phyloP scores from a whole-genome alignment of 2,888 invertebrate genomes.

The Arrhopalites spinosus region DNA sequence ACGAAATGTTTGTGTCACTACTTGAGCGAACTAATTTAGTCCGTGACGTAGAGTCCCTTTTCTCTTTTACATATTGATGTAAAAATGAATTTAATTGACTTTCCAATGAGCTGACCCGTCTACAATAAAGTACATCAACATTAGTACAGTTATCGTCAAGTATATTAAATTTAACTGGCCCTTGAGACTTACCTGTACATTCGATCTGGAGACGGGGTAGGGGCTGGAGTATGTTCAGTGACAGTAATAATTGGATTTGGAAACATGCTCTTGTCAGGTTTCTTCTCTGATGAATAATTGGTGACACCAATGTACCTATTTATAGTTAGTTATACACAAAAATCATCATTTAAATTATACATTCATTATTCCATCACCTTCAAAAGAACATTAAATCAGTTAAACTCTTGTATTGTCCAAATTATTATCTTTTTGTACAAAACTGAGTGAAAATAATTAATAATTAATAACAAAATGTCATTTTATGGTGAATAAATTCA shows the following conservation, averaged over 20 bases:
- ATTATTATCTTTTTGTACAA: too few relatives aligned
- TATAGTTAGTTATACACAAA: too few relatives aligned
- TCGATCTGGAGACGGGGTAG: constrained; percentile 79
- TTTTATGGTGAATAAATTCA: too few relatives aligned
- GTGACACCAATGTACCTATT: constrained; percentile 75
- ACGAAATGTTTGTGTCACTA: constrained; percentile 90
- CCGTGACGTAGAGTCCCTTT: constrained; percentile 63
- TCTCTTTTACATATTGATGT: constrained; percentile 61
- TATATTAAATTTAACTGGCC: not conserved
- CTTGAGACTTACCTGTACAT: constrained; percentile 49
- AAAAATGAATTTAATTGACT: constrained; percentile 76
- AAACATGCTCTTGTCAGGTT: constrained; percentile 60
- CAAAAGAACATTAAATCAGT: too few relatives aligned
- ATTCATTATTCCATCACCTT: too few relatives aligned
- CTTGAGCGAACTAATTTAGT: constrained; percentile 80
- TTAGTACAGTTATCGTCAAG: too few relatives aligned
- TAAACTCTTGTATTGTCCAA: too few relatives aligned
- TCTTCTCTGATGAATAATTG: constrained; percentile 66
- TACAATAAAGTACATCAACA: constrained; percentile 9
- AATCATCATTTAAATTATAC: too few relatives aligned
- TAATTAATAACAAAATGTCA: too few relatives aligned
- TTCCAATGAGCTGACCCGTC: constrained; percentile 70
- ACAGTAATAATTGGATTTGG: constrained; percentile 97
- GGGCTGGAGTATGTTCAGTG: constrained; percentile 86
- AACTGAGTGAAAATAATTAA: too few relatives aligned